A percentile compares a stretch with the other conserved stretches of the same genome.
These are phyloP conservation scores for Hippocampus mohnikei DNA, from an alignment of 2,113 vertebrate species.

Conservation along the genomic window DNA sequence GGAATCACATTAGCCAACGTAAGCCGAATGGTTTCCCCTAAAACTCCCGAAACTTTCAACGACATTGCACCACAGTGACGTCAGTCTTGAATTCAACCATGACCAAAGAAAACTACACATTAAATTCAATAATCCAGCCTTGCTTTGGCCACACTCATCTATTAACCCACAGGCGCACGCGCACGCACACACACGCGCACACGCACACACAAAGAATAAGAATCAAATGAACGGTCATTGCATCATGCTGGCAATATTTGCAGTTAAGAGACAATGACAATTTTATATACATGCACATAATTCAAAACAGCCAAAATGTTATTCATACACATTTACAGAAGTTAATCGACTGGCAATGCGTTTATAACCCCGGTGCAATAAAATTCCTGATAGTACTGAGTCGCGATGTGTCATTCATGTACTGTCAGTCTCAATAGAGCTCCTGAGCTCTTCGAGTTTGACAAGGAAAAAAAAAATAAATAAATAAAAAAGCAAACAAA, in stretches of 20 bases:
- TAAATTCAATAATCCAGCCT: slow-evolving; percentile 16
- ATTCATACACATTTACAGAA: slow-evolving; percentile 32
- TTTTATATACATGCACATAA: slow-evolving; percentile 62
- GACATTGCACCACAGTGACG: background rate
- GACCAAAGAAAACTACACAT: background rate
- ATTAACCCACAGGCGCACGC: background rate
- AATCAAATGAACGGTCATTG: slow-evolving; percentile 13
- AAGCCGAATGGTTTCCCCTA: slow-evolving; percentile 2
- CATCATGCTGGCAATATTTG: slow-evolving; percentile 22
- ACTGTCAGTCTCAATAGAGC: background rate
- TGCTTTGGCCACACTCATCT: slow-evolving; percentile 12
- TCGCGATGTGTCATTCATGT: background rate
- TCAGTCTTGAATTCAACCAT: background rate
- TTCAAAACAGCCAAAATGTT: slow-evolving; percentile 53
- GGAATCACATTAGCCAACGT: slow-evolving; percentile 11
- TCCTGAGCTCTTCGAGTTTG: background rate
- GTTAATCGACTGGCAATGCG: slow-evolving; percentile 1
- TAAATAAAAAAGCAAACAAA: background rate
- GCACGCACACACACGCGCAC: background rate
- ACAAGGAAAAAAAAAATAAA: no score
- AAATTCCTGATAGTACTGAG: background rate
- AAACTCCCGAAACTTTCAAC: background rate
- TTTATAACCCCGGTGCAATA: background rate
- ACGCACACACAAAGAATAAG: background rate
- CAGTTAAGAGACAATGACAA: slow-evolving; percentile 61